Base-by-base conservation (phyloP, 2,797 vertebrate species). In the Cossypha polioptera region DNA sequence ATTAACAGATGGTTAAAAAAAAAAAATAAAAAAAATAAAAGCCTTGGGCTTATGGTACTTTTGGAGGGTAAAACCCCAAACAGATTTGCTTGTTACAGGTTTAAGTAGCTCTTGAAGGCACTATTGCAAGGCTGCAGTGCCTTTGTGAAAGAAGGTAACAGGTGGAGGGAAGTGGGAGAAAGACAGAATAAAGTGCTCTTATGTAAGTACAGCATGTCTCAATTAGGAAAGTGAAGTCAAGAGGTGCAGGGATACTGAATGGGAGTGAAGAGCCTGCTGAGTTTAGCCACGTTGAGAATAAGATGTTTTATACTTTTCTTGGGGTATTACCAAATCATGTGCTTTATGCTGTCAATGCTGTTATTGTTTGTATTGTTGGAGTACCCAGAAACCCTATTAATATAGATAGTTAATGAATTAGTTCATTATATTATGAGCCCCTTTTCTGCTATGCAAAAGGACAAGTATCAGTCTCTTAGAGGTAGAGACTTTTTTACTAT, bases 291-390 rank as follows among this genome's bases (percentile, higher is more conserved):
- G 7, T 2, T 36, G 11, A 38, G 9, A 29, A 38, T 16, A 58
- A 43, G 2, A 22, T 33, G 2, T 8, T 77, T 82, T 86, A 25
- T 67, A 7, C 1, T 24, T 69, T 8, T 16, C 14, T 50, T 38
- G 16, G 7, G 14, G 2, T 65, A n/a, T 65, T 71, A 36, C 3
- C 0, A 54, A 79, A 54, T 72, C 0, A 10, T 43, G 4, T 5
- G 2, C 45, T 74, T 78, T 55, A 53, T 31, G 6, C 26, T 1
- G 6, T 35, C 6, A 71, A 16, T 1, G 1, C n/a, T 47, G 5
- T 24, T 69, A 31, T 29, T 87, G 9, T 67, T 62, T 54, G 12
- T 57, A 5, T 11, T 79, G 29, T n/a, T 88, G 69, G 35, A 50
- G 12, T 38, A 61, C 14, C 5, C 24, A 31, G 29, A 86, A 77